phyloP scores from a whole-genome alignment of 2,797 vertebrate genomes.

The Catamblyrhynchus diadema region DNA sequence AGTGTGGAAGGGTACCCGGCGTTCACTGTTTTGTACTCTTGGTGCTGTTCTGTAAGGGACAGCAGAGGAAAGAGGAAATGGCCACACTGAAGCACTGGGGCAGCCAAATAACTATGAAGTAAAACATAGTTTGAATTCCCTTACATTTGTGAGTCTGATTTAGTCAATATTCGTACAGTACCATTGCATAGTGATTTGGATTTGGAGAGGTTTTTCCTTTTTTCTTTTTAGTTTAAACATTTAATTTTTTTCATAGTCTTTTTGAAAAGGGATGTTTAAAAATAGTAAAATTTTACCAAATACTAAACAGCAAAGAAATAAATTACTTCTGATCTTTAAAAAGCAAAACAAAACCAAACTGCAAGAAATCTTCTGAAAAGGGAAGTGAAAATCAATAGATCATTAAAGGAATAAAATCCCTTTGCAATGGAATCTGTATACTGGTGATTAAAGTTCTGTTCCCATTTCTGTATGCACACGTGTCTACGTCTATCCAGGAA shows the following conservation, averaged over 20 bases:
- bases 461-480: background rate
- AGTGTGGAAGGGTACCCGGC: background rate
- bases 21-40: background rate
- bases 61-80: background rate
- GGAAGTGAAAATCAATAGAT: background rate
- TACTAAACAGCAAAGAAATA: background rate
- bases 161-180: background rate
- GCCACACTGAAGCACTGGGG: background rate
- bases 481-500: background rate
- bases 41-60: background rate
- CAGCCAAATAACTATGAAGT: background rate
- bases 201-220: background rate
- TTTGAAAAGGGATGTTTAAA: background rate
- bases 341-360: background rate
- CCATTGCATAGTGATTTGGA: background rate
- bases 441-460: background rate
- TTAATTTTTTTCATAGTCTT: background rate
- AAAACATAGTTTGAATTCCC: background rate
- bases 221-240: background rate
- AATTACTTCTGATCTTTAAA: background rate
- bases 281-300: background rate
- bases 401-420: background rate
- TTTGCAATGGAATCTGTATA: background rate
- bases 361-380: background rate
- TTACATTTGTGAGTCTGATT: background rate